These are phyloP conservation scores for Zosterops hypoxanthus DNA, from an alignment of 2,113 vertebrate genomes.

Conservation along the genomic window DNA sequence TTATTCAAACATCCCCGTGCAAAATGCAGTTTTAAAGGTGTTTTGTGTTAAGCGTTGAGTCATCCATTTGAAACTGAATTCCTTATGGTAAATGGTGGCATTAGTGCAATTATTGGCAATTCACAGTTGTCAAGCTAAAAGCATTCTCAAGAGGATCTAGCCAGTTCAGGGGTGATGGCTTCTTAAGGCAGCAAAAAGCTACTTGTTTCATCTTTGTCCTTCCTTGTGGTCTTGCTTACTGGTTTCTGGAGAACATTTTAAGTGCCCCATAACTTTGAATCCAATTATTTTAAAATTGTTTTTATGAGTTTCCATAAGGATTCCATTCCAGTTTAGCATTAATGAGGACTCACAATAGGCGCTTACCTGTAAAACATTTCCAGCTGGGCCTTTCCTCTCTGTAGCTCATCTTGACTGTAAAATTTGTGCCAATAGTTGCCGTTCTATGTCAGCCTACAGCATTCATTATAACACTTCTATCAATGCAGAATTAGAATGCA, in stretches of 20 bases:
- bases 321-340: not conserved
- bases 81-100: not conserved
- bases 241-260: not conserved
- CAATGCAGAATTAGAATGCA: not conserved
- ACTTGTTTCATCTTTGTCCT: not conserved
- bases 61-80: not conserved
- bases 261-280: not conserved
- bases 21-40: not conserved
- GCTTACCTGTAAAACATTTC: not conserved
- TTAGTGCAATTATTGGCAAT: not conserved
- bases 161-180: not conserved
- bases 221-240: not conserved
- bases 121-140: not conserved
- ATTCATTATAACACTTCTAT: not conserved
- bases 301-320: not conserved
- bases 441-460: not conserved
- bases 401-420: not conserved
- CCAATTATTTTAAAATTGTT: slow-evolving; percentile 1
- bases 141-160: not conserved
- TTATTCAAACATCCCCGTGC: not conserved
- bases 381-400: not conserved
- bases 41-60: not conserved
- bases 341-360: not conserved
- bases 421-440: not conserved
- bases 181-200: not conserved